Evolutionary conservation across 2,113 vertebrate species (phyloP).

Genomic region (Mormyrus iriodes): DNA sequence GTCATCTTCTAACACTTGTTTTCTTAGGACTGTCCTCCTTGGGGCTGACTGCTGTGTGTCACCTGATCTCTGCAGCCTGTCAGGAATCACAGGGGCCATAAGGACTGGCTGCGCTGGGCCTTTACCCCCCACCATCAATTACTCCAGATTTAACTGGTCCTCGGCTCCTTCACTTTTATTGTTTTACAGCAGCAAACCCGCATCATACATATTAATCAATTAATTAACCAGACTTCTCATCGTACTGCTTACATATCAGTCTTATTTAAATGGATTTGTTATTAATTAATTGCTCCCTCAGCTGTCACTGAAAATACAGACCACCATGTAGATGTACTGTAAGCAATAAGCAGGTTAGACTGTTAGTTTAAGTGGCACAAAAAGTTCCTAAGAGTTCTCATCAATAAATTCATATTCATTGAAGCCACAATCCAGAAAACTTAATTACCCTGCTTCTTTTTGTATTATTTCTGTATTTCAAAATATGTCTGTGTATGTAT

Average conservation of each 20-base stretch:
- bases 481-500: background rate
- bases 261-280: background rate
- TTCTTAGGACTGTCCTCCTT: background rate
- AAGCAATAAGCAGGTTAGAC: background rate
- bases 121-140: background rate
- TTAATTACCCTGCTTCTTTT: background rate
- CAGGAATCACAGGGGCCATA: background rate
- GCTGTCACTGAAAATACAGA: background rate
- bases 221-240: background rate
- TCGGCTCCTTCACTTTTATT: background rate
- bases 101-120: background rate
- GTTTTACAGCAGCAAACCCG: background rate
- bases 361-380: background rate
- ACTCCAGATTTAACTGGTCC: background rate
- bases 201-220: background rate
- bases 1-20: background rate
- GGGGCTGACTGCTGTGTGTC: background rate
- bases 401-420: background rate
- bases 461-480: background rate
- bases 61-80: conserved; percentile 1
- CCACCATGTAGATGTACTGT: background rate
- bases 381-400: background rate
- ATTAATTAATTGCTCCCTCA: background rate
- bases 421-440: background rate
- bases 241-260: background rate